phyloP scores from a whole-genome alignment of 1,140 invertebrate species.

The Pantala flavescens region DNA sequence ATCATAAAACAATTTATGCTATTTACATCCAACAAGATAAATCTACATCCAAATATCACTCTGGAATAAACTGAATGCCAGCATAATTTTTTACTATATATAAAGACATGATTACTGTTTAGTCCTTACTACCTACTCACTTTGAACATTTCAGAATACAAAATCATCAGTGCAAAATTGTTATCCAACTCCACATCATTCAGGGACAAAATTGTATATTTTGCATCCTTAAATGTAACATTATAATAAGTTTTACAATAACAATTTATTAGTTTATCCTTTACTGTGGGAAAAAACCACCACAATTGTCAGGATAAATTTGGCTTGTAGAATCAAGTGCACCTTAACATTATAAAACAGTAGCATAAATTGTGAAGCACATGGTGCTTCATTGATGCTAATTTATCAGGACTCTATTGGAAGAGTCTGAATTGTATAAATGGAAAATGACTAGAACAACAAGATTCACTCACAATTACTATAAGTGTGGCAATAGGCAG shows the following conservation, averaged over 20 bases:
- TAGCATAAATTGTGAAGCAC: too few species aligned
- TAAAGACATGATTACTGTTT: neutral
- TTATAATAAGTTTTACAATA: neutral
- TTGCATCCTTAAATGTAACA: constrained; percentile 1
- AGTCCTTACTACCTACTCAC: neutral
- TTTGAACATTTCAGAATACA: neutral
- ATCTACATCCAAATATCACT: neutral
- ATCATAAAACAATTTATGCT: neutral
- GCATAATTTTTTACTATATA: neutral
- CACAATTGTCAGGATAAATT: neutral
- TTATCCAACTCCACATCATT: neutral
- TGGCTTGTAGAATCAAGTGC: neutral
- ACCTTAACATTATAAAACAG: neutral
- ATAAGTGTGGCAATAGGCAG: neutral
- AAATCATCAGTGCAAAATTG: neutral
- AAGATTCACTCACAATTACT: neutral
- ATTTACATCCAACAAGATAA: neutral
- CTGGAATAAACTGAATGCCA: neutral
- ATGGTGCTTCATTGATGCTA: too few species aligned
- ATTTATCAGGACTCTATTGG: too few species aligned
- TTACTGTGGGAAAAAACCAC: neutral
- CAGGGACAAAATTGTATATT: neutral
- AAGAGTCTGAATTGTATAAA: neutral
- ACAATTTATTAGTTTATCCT: neutral
- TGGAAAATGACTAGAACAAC: constrained; percentile 2